A percentile compares a stretch with the other conserved stretches of the same genome.
These are phyloP conservation scores for Pantherophis alleghaniensis DNA, from an alignment of 2,797 vertebrate genomes.

Conservation along the genomic window DNA sequence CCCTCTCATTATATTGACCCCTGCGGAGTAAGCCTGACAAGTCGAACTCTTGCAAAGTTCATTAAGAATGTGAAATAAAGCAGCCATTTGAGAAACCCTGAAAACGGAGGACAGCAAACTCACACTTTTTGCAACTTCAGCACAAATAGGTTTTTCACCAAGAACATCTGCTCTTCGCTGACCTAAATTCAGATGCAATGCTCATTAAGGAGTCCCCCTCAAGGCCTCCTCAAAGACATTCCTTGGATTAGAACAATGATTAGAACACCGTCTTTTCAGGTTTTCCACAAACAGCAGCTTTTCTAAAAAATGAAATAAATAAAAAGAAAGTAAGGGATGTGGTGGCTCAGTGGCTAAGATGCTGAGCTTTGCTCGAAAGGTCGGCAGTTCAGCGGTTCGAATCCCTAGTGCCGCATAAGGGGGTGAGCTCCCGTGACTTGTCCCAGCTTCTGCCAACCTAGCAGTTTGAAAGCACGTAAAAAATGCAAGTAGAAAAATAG, in stretches of 20 bases:
- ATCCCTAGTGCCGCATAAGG: too few species aligned
- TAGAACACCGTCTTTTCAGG: neutral
- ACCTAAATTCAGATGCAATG: constrained; percentile 44
- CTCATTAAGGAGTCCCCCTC: constrained; percentile 9
- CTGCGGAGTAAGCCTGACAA: constrained; percentile 87
- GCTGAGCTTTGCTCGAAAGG: too few species aligned
- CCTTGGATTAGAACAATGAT: neutral
- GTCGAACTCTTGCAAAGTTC: constrained; percentile 93
- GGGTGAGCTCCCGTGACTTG: too few species aligned
- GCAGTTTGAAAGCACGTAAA: too few species aligned
- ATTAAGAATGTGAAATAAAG: constrained; percentile 99
- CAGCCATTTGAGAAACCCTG: constrained; percentile 86
- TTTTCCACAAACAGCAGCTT: neutral
- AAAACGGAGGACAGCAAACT: constrained; percentile 74
- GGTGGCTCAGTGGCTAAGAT: too few species aligned
- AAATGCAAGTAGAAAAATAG: too few species aligned
- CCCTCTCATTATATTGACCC: constrained; percentile 96
- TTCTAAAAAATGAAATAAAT: neutral
- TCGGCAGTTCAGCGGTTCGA: too few species aligned
- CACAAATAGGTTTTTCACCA: constrained; percentile 68
- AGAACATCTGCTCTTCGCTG: constrained; percentile 73
- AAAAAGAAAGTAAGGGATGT: too few species aligned
- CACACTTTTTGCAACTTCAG: constrained; percentile 74
- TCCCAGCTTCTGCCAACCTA: too few species aligned
- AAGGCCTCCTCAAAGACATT: neutral